Conservation (phyloP, 2,888 invertebrate species). For the Scaeva pyrastri region DNA sequence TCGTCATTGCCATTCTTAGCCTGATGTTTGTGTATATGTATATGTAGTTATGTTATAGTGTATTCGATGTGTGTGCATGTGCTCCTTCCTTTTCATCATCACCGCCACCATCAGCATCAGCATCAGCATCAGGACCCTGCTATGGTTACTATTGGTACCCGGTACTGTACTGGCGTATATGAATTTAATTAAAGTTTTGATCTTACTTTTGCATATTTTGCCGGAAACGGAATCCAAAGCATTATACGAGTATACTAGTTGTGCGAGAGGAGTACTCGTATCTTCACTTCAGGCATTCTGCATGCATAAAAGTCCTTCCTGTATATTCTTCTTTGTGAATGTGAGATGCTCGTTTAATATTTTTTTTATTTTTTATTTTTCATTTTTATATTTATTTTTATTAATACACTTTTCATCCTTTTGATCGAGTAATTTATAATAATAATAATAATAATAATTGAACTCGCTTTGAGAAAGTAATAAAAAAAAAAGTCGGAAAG, state of each 20-base stretch:
- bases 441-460: slow-evolving; percentile 19
- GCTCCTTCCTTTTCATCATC: not conserved
- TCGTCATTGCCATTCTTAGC: not conserved
- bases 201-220: slow-evolving; percentile 25
- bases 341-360: not conserved
- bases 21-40: not conserved
- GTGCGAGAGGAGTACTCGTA: not conserved
- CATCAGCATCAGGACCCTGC: not conserved
- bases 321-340: not conserved
- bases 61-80: not conserved
- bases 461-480: not conserved
- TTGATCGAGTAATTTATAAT: slow-evolving; percentile 25
- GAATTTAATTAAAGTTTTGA: slow-evolving; percentile 34
- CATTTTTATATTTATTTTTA: not conserved
- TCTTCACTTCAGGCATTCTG: not conserved
- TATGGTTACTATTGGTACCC: not conserved
- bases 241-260: not conserved
- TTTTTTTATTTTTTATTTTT: not conserved
- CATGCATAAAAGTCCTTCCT: slow-evolving; percentile 7
- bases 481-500: not conserved
- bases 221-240: slow-evolving; percentile 19
- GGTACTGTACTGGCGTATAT: not conserved
- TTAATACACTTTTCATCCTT: slow-evolving; percentile 1
- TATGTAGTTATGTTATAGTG: too few species aligned
- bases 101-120: not conserved